Evolutionary conservation across 2,113 vertebrate species (phyloP).

Genomic region (Andinoacara biseriatus): DNA sequence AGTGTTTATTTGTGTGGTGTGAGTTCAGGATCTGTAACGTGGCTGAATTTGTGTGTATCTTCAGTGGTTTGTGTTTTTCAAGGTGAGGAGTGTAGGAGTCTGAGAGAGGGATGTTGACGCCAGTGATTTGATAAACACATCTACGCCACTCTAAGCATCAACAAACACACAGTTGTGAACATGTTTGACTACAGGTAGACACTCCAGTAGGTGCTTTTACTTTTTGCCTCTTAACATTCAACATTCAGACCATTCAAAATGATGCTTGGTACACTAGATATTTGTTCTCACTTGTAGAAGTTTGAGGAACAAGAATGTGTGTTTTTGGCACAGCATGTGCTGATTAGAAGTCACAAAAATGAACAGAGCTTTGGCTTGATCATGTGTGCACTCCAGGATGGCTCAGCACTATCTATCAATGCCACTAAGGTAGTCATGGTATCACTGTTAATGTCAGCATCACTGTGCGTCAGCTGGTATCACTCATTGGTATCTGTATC

Average conservation of each 20-base stretch:
- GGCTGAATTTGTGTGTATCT: conserved; percentile 40
- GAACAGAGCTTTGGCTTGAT: conserved; percentile 25
- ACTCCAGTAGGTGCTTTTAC: neutral
- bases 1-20: conserved; percentile 63
- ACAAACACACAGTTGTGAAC: conserved; percentile 61
- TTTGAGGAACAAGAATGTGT: neutral
- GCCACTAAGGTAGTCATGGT: conserved; percentile 66
- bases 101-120: conserved; percentile 30
- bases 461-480: conserved; percentile 75
- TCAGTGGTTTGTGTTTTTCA: conserved; percentile 55
- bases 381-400: conserved; percentile 25
- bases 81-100: conserved; percentile 50
- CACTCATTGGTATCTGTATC: conserved; percentile 74
- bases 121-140: conserved; percentile 55
- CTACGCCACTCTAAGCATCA: conserved; percentile 44
- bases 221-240: neutral
- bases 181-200: conserved; percentile 36
- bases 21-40: conserved; percentile 30
- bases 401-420: conserved; percentile 55
- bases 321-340: neutral
- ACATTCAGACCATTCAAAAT: neutral
- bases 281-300: neutral
- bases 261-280: neutral
- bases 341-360: conserved; percentile 25
- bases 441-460: conserved; percentile 72